Conservation (phyloP, 1,140 invertebrate genomes). For the Bactericera cockerelli region DNA sequence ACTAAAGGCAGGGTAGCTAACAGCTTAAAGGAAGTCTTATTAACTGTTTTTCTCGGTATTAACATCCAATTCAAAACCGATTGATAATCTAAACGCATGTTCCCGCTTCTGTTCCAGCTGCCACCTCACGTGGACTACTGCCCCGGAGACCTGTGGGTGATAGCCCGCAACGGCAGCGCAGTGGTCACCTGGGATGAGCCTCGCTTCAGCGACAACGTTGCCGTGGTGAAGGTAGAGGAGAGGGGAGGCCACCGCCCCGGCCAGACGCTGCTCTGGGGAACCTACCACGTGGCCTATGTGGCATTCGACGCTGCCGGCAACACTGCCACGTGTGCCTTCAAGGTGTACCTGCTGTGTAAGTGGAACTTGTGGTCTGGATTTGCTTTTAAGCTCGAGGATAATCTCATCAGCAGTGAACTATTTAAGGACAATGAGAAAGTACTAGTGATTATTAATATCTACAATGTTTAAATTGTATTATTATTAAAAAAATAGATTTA, state of each 20-base stretch:
- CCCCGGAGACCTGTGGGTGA: slow-evolving; percentile 85
- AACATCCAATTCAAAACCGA: too few relatives aligned
- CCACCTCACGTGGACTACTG: slow-evolving; percentile 76
- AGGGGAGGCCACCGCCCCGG: slow-evolving; percentile 76
- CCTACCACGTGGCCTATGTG: slow-evolving; percentile 84
- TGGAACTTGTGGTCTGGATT: slow-evolving; percentile 22
- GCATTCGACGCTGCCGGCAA: slow-evolving; percentile 83
- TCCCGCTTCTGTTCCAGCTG: too few relatives aligned
- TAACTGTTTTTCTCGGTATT: too few relatives aligned
- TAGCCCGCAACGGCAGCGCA: slow-evolving; percentile 78
- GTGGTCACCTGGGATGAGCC: slow-evolving; percentile 91
- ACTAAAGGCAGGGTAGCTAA: too few relatives aligned
- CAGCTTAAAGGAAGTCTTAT: too few relatives aligned
- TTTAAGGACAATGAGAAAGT: too few relatives aligned
- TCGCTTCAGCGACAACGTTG: slow-evolving; percentile 75
- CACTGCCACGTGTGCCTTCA: slow-evolving; percentile 81
- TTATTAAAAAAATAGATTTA: too few relatives aligned
- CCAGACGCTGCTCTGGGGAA: slow-evolving; percentile 81
- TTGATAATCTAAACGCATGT: too few relatives aligned
- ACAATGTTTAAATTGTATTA: too few relatives aligned
- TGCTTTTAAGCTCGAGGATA: not conserved
- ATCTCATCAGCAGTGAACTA: too few relatives aligned
- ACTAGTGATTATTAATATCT: too few relatives aligned
- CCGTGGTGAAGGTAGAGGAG: slow-evolving; percentile 59
- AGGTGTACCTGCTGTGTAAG: slow-evolving; percentile 78